Conservation (phyloP, 2,113 vertebrate species). For the Atrichornis clamosus region DNA sequence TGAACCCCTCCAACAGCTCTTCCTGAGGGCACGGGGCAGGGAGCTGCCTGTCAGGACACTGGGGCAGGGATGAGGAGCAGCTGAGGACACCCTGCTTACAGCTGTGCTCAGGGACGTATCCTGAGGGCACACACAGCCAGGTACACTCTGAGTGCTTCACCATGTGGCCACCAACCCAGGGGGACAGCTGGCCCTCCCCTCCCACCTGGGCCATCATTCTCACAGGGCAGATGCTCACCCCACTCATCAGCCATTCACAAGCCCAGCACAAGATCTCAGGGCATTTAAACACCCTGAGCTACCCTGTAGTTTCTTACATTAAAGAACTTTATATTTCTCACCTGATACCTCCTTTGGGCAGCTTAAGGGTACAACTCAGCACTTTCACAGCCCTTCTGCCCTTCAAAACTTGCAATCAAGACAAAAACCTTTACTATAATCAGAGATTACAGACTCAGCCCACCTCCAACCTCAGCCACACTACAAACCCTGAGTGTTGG, state of each 20-base stretch:
- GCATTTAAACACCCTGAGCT: neutral
- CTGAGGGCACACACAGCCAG: neutral
- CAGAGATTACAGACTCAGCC: fast-evolving
- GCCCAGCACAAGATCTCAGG: neutral
- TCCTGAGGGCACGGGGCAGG: fast-evolving
- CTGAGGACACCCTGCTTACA: neutral
- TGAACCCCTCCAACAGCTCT: neutral
- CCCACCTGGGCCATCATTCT: too few relatives aligned
- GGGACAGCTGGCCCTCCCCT: fast-evolving
- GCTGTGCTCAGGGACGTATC: too few relatives aligned
- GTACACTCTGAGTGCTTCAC: neutral
- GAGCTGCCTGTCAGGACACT: neutral
- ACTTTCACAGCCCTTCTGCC: neutral
- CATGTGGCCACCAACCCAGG: fast-evolving
- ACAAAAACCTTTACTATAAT: fast-evolving
- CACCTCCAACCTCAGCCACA: fast-evolving
- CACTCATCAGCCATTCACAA: fast-evolving
- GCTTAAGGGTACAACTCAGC: neutral
- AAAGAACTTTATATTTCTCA: neutral
- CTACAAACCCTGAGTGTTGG: fast-evolving
- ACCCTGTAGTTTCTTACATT: neutral
- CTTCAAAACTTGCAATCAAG: neutral
- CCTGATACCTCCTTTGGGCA: neutral
- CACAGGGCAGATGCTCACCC: too few relatives aligned
- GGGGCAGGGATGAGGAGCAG: neutral